Base-by-base conservation (phyloP, 2,797 vertebrate genomes). In the Enteromius argenteus region DNA sequence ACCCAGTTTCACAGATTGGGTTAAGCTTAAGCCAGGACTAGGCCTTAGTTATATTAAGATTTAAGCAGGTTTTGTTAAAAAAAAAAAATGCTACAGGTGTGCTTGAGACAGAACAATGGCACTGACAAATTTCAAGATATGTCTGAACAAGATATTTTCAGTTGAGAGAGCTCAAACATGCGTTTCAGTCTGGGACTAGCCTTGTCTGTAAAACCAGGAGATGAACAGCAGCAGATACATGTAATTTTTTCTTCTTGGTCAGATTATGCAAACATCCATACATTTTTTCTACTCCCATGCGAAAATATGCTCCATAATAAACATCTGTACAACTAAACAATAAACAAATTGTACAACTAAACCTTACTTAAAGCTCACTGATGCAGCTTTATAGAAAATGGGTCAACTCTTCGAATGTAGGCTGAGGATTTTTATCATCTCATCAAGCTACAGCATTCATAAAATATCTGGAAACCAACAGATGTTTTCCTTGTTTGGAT, bases 401-500 rank as follows among this genome's bases (percentile, higher is more conserved):
- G 30, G 72, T 35, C 72, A 74, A n/a, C 46, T 23, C 73, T 37
- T 75, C 1, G 35, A n/a, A 75, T 75, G 21, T 35, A 56, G 21
- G 73, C 7, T 58, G 21, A 56, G 32, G 21, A 15, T 23, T 37
- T 75, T 75, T 75, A 39, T 56, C 32, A 37, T 13, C 21, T 23
- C 21, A 37, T 37, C 30, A 19, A 37, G 60, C 39, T 27, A 49
- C 72, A 64, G 4, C 3, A 58, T 56, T 81, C 30, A 64, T 30
- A 84, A 62, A 51, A 58, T 32, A 81, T 68, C 66, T 66, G 73
- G 62, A 79, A 67, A 51, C 42, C 27, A 78, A 78, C 39, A 46
- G 53, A 44, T 30, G 75, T 39, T n/a, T 66, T 49, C 0, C 2
- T n/a, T 13, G 10, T 21, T 79, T 79, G 21, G 11, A 62, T 79